Conservation (phyloP, 2,113 vertebrate species). For the Zapus hudsonius region DNA sequence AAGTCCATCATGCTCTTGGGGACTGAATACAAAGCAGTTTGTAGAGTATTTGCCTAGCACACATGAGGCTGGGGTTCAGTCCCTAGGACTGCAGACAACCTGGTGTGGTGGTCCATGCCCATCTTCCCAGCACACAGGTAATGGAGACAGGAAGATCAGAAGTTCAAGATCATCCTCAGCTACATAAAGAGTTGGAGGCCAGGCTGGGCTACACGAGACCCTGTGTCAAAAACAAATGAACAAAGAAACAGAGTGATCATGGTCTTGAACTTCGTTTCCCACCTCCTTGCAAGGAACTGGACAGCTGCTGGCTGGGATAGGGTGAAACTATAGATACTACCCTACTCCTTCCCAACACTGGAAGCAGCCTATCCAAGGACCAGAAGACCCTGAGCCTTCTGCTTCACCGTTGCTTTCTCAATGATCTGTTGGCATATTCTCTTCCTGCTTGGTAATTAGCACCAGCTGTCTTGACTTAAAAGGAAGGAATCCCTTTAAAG, state of each 20-base stretch:
- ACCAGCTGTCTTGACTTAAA: constrained; percentile 67
- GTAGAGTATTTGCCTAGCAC: too few relatives aligned
- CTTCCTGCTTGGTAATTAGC: constrained; percentile 71
- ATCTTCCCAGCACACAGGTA: too few relatives aligned
- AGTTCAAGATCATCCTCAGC: too few relatives aligned
- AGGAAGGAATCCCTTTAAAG: constrained; percentile 75
- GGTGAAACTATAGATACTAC: not conserved
- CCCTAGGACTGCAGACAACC: too few relatives aligned
- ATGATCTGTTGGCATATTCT: constrained; percentile 76
- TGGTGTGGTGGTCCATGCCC: too few relatives aligned
- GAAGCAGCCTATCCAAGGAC: not conserved
- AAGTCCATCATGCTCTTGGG: not conserved
- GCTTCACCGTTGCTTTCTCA: not conserved
- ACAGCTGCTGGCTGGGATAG: constrained; percentile 56
- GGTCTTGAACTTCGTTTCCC: not conserved
- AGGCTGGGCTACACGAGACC: too few relatives aligned
- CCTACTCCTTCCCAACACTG: not conserved
- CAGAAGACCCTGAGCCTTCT: constrained; percentile 42
- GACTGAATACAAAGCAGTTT: too few relatives aligned
- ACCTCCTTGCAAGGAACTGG: not conserved
- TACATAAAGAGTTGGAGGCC: too few relatives aligned
- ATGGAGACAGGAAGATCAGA: too few relatives aligned
- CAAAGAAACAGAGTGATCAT: too few relatives aligned
- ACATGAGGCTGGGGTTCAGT: too few relatives aligned
- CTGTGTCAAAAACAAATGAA: too few relatives aligned